phyloP scores from a whole-genome alignment of 2,797 vertebrate species.

The Centropyge bicolor region DNA sequence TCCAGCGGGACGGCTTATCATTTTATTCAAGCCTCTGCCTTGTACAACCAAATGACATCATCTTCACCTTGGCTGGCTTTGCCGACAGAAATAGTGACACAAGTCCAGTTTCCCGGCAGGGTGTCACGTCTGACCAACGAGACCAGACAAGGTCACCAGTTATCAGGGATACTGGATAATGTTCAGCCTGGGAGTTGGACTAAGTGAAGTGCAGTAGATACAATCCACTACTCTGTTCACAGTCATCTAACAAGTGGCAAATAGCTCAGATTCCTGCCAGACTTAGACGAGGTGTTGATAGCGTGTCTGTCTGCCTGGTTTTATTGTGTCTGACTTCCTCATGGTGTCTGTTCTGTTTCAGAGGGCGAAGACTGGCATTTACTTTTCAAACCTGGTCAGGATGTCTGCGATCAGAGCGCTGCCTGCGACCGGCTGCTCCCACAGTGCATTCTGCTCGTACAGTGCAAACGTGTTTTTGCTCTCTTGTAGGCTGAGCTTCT shows the following conservation, averaged over 20 bases:
- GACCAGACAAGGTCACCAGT: constrained; percentile 62
- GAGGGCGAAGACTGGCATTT: constrained; percentile 57
- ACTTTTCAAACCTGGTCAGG: constrained; percentile 95
- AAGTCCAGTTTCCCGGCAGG: constrained; percentile 59
- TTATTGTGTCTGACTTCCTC: constrained; percentile 54
- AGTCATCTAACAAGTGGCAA: constrained; percentile 43
- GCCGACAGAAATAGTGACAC: constrained; percentile 60
- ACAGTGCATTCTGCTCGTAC: constrained; percentile 90
- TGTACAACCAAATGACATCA: constrained; percentile 73
- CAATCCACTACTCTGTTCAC: constrained; percentile 37
- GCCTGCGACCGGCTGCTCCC: constrained; percentile 90
- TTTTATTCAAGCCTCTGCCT: constrained; percentile 51
- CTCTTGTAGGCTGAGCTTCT: constrained; percentile 90
- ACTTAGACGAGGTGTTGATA: constrained; percentile 37
- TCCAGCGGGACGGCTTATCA: constrained; percentile 65
- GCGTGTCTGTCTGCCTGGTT: constrained; percentile 32
- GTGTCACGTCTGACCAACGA: constrained; percentile 61
- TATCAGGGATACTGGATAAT: constrained; percentile 59
- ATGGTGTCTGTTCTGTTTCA: constrained; percentile 36
- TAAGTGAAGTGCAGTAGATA: constrained; percentile 50
- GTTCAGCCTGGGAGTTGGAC: constrained; percentile 38
- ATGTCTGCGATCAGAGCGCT: constrained; percentile 91
- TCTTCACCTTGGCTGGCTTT: constrained; percentile 59
- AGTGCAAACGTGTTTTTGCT: constrained; percentile 94
- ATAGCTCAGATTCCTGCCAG: constrained; percentile 52